Evolutionary conservation across 2,888 invertebrate species (phyloP).

Genomic region (Ennomos erosarius): DNA sequence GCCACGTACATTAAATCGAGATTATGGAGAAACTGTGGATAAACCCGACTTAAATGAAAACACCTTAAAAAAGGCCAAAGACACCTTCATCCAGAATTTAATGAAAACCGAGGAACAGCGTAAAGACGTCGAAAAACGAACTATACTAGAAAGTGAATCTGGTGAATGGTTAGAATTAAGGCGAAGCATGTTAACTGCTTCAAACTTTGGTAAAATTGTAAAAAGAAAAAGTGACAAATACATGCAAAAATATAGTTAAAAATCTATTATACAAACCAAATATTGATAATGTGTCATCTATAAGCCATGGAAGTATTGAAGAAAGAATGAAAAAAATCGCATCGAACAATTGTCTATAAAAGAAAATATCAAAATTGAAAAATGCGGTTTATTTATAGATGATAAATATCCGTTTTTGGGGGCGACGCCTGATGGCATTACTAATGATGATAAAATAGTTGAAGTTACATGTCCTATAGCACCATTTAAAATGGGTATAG

Average conservation of each 20-base stretch:
- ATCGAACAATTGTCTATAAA: constrained; percentile 5
- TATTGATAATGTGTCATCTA: constrained; percentile 9
- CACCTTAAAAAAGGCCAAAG: constrained; percentile 17
- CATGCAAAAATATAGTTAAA: constrained; percentile 20
- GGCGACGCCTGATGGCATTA: constrained; percentile 25
- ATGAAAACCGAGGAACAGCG: constrained; percentile 22
- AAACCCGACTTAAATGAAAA: constrained; percentile 20
- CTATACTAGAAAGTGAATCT: constrained; percentile 16
- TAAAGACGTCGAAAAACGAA: constrained; percentile 3
- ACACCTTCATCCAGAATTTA: constrained; percentile 10
- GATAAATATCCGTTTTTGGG: constrained; percentile 1
- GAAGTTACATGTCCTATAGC: constrained; percentile 35
- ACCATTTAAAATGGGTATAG: constrained; percentile 9
- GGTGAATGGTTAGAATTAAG: constrained; percentile 32
- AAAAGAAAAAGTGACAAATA: constrained; percentile 8
- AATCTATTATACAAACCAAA: constrained; percentile 12
- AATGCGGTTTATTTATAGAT: constrained; percentile 24
- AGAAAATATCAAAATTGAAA: constrained; percentile 3
- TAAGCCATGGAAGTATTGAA: constrained; percentile 21
- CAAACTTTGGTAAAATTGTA: constrained; percentile 28
- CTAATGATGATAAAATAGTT: constrained; percentile 14
- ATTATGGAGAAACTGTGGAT: constrained; percentile 19
- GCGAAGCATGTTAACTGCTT: constrained; percentile 28
- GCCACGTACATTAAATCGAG: constrained; percentile 3
- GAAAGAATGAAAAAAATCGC: constrained; percentile 14